These are phyloP conservation scores for Zeuzera pyrina DNA, from an alignment of 2,888 invertebrate genomes.

Conservation along the genomic window DNA sequence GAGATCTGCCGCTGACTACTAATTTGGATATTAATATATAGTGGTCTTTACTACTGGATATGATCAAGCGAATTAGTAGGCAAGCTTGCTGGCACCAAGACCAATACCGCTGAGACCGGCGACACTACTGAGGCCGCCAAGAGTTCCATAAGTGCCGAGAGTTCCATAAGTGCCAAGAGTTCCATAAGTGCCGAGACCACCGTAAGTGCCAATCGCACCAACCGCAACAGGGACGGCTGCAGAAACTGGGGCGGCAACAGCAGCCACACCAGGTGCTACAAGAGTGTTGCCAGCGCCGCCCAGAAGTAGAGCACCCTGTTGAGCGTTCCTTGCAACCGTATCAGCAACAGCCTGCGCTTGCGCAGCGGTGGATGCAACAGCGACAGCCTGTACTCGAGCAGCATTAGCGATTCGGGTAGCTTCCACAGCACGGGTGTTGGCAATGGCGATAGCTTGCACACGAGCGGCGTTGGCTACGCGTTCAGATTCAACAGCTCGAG, in stretches of 20 bases:
- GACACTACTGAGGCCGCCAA: too few species aligned
- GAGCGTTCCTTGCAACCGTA: conserved; percentile 45
- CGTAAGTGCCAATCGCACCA: conserved; percentile 18
- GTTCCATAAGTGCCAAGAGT: conserved; percentile 20
- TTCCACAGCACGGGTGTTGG: conserved; percentile 56
- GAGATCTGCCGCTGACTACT: conserved; percentile 58
- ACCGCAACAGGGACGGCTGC: conserved; percentile 15
- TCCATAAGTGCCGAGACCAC: conserved; percentile 16
- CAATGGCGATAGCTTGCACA: conserved; percentile 54
- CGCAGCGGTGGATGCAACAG: conserved; percentile 44
- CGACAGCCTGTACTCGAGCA: conserved; percentile 42
- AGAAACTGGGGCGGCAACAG: conserved; percentile 11
- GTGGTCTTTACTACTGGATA: too few species aligned
- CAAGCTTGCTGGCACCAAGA: too few species aligned
- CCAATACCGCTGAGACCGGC: too few species aligned
- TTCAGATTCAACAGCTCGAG: conserved; percentile 44
- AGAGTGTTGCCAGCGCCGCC: conserved; percentile 34
- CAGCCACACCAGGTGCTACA: conserved; percentile 17
- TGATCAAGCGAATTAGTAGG: too few species aligned
- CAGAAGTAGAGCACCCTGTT: conserved; percentile 43
- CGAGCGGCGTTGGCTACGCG: conserved; percentile 58
- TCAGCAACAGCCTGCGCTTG: conserved; percentile 53
- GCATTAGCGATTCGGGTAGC: conserved; percentile 58
- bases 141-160: too few species aligned
- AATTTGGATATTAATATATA: too few species aligned